Evolutionary conservation across 2,888 invertebrate genomes (phyloP), one percentile per base, ranked within the genome.

Genomic region (Physocephala rufipes): DNA sequence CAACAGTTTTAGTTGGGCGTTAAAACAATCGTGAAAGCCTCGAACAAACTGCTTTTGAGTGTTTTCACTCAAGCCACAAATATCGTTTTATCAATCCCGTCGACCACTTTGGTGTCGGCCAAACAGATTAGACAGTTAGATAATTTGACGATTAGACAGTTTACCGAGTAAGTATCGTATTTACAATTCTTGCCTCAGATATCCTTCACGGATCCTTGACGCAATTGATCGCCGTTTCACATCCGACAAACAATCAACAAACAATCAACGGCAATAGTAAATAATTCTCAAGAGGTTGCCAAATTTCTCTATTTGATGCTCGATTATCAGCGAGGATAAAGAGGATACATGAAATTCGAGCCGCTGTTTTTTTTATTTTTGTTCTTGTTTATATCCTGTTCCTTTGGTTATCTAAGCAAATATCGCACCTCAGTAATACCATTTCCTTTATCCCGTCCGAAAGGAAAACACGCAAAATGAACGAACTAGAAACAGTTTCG

Each of bases 171-270:
- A n/a, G n/a, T n/a, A n/a, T n/a, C n/a, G n/a, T n/a, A n/a, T n/a
- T n/a, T n/a, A n/a, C n/a, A n/a, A n/a, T n/a, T n/a, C n/a, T n/a
- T n/a, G n/a, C n/a, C n/a, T n/a, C n/a, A n/a, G n/a, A n/a, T n/a
- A n/a, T n/a, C n/a, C 21, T 7, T 13, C 26, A 16, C 15, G 26
- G 21, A 24, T 55, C 21, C 55, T 21, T 55, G 16, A 13, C 16
- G n/a, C 26, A 55, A 55, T 36, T 36, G 36, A 36, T 36, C 36
- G 36, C 36, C 26, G 45, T 62, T 62, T 71, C 67, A 71, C 71
- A 71, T 67, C 67, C 63, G 55, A 53, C 53, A n/a, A n/a, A n/a
- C n/a, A 36, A 67, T 62, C 55, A 67, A 59, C 61, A 43, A 9
- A 7, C 45, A 47, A 36, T 5, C 36, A n/a, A n/a, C 49, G 15